Evolutionary conservation across 1,140 invertebrate genomes (phyloP), one percentile per base, ranked within the genome.

Genomic region (Monochamus saltuarius): DNA sequence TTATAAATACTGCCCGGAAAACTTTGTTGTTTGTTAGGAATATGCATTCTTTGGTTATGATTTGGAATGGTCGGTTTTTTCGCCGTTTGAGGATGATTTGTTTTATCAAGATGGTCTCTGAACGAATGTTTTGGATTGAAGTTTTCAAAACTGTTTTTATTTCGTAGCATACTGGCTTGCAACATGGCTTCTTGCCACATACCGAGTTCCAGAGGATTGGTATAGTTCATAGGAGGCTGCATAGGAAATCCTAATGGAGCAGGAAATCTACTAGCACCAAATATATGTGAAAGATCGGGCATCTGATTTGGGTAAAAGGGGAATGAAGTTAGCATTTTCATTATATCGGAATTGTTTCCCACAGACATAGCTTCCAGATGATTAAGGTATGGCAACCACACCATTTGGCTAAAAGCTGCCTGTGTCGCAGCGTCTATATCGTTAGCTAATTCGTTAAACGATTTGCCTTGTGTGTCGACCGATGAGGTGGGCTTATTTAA

Each of bases 341-440:
- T 70, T 61, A 83, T 73, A 37, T 83, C 81, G 35, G 78, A 75
- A 53, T 77, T 76, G 45, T 71, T 74, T 14, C 66, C 66, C 38
- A 72, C 65, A 8, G 72, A 67, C 61, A 73, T 71, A 1, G 72
- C 69, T 57, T 80, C 82, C 39, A 87, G 72, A 69, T 87, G 86
- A 59, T 81, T 86, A 17, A 87, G 75, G 66, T 87, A 88, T 1
- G 86, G 86, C 35, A 87, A 67, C 86, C 86, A 88, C 29, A 87
- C 66, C 84, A 88, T 85, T 70, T 87, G 85, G 68, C 85, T 84
- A n/a, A 87, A 77, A 1, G 85, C 82, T 9, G 84, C 84, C 37
- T 85, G 80, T 1, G 84, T 86, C 0, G 86, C 85, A 17, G 84
- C 82, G 71, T 88, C 85, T 47, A 86, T 82, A 52, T 87, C 85